Evolutionary conservation across 2,113 vertebrate genomes (phyloP), one percentile per base, ranked within the genome.

Genomic region (Opisthocomus hoazin): DNA sequence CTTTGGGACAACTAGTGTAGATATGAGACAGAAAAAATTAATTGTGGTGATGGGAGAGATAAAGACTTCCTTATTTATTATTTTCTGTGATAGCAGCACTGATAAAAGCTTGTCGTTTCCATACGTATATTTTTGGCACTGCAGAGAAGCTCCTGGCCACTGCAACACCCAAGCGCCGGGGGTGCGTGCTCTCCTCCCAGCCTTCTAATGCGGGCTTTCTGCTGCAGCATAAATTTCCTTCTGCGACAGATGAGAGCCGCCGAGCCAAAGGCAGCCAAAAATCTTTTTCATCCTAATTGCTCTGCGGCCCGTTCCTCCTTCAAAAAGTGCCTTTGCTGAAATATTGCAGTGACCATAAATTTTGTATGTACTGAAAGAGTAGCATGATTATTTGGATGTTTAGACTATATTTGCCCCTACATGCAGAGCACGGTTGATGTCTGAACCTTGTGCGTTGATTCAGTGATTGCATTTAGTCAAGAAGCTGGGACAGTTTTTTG

Each of bases 201-300:
- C 70, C 54, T 46, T 41, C 36, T 4, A 15, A 11, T 15, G 45
- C 64, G 9, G 90, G 26, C 20, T 30, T 58, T 73, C 85, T 92
- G 92, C 87, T 71, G 95, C 75, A 61, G 66, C 92, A 85, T 58
- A 36, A n/a, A 56, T 90, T 57, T 71, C 83, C 64, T 21, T 1
- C 6, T 2, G 34, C 61, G 96, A 61, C 84, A 45, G 73, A 9
- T 29, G 37, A 77, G 80, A 88, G 65, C 90, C 3, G 22, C 80
- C 18, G 30, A 77, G 79, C 76, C 70, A 74, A 60, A 54, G 32
- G 91, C 79, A 84, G 92, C 84, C 63, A 9, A 50, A 85, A 64
- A 14, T 41, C 79, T 84, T 80, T 91, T 79, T 93, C 74, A 84
- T 76, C 65, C 93, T 89, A 45, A 89, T 75, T 90, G 90, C 83